Conservation (phyloP, 2,888 invertebrate genomes). For the Spodoptera exigua region DNA sequence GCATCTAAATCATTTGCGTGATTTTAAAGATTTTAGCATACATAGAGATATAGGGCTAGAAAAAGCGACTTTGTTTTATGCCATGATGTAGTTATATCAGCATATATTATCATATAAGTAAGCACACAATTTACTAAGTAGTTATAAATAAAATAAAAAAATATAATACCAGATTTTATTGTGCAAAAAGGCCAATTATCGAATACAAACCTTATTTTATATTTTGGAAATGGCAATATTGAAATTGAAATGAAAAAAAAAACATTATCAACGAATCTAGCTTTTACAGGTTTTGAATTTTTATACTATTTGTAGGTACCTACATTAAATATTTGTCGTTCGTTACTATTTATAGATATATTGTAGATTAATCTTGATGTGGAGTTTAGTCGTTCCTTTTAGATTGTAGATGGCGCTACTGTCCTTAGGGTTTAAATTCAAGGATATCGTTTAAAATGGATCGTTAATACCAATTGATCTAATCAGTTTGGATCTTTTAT, state of each 20-base stretch:
- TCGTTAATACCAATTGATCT: too few species aligned
- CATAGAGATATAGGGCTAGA: too few species aligned
- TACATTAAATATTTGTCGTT: constrained; percentile 24
- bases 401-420: constrained; percentile 33
- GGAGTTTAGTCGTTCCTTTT: constrained; percentile 29
- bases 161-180: neutral
- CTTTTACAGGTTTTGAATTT: constrained; percentile 47
- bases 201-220: neutral
- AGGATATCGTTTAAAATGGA: too few species aligned
- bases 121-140: neutral
- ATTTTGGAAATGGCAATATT: constrained; percentile 37
- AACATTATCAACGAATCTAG: constrained; percentile 49
- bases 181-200: neutral
- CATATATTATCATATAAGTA: too few species aligned
- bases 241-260: constrained; percentile 5
- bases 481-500: too few species aligned
- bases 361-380: constrained; percentile 41
- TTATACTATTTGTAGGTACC: too few species aligned
- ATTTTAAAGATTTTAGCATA: too few species aligned
- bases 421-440: neutral
- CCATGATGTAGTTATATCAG: too few species aligned
- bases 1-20: too few species aligned
- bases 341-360: constrained; percentile 28
- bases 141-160: neutral
- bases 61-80: too few species aligned